Evolutionary conservation across 2,113 vertebrate species (phyloP).

Genomic region (Corynorhinus townsendii): DNA sequence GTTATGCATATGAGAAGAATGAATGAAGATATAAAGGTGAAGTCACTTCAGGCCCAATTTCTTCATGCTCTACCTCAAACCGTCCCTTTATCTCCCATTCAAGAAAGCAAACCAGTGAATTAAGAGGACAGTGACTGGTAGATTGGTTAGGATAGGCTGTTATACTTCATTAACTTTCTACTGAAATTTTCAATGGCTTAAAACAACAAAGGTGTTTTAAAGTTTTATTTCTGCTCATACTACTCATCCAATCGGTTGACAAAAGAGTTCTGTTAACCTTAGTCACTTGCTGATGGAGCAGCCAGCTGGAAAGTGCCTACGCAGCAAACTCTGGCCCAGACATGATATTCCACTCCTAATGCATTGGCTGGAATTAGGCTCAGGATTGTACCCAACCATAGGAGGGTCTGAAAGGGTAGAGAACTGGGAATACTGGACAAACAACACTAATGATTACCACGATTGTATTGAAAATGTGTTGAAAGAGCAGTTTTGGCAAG

Average conservation of each 20-base stretch:
- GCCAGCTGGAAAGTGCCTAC: not conserved
- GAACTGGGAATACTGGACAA: too few species aligned
- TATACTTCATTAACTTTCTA: not conserved
- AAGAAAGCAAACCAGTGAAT: not conserved
- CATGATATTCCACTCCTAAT: not conserved
- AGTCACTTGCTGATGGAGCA: not conserved
- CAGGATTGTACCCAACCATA: not conserved
- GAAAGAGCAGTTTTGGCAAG: slow-evolving; percentile 2
- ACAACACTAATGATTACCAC: not conserved
- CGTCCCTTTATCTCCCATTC: not conserved
- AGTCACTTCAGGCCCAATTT: not conserved
- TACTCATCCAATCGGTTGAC: not conserved
- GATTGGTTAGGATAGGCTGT: not conserved
- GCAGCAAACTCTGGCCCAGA: not conserved
- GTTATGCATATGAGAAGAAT: not conserved
- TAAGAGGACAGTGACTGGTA: not conserved
- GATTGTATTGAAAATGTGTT: not conserved
- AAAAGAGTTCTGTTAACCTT: not conserved
- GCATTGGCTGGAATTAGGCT: not conserved
- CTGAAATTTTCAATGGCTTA: not conserved
- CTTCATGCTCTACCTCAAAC: not conserved
- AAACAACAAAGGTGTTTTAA: not conserved
- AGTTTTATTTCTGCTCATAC: not conserved
- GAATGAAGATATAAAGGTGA: not conserved
- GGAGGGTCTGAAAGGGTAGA: not conserved